These are phyloP conservation scores for Dryocosmus kuriphilus DNA, from an alignment of 2,888 invertebrate genomes.

Conservation along the genomic window DNA sequence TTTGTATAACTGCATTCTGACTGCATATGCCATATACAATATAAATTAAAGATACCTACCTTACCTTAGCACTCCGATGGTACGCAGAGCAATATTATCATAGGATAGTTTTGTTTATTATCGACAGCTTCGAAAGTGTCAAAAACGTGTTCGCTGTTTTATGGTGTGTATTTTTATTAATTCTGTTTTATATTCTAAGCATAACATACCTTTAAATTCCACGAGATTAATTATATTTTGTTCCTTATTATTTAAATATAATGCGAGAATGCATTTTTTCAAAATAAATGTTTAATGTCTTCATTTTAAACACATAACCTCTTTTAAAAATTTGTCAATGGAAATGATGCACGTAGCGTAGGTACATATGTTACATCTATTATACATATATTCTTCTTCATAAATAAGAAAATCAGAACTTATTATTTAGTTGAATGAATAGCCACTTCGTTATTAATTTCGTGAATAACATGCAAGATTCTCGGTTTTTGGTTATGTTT, in stretches of 20 bases:
- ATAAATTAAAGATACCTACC: not conserved
- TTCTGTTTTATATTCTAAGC: not conserved
- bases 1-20: too few relatives aligned
- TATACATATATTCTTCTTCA: too few relatives aligned
- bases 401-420: too few relatives aligned
- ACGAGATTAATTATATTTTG: not conserved
- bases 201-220: not conserved
- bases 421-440: too few relatives aligned
- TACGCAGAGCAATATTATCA: not conserved
- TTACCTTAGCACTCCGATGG: not conserved
- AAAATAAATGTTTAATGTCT: not conserved
- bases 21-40: too few relatives aligned
- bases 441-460: too few relatives aligned
- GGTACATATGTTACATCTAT: too few relatives aligned
- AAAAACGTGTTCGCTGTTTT: not conserved
- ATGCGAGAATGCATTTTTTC: not conserved
- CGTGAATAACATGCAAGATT: too few relatives aligned
- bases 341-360: too few relatives aligned
- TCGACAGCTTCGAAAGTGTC: not conserved
- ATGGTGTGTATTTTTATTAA: not conserved
- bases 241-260: not conserved
- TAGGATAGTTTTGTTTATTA: not conserved
- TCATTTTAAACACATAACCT: not conserved
- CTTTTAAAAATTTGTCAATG: not conserved
- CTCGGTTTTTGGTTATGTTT: too few relatives aligned